Evolutionary conservation across 2,113 vertebrate species (phyloP).

Genomic region (Spea bombifrons): DNA sequence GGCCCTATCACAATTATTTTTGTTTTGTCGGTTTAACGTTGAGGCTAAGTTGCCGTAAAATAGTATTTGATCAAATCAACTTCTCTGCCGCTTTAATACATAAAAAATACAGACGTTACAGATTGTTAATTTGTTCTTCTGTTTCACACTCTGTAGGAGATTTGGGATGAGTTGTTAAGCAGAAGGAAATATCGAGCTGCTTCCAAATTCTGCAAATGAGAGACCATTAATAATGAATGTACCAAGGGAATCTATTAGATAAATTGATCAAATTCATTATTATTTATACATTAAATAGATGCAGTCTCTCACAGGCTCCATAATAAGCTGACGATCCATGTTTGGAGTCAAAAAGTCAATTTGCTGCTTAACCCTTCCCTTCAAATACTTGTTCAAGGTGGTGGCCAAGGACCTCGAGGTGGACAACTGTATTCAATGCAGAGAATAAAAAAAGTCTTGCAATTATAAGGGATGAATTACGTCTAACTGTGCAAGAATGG

Average conservation of each 20-base stretch:
- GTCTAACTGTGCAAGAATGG: too few species aligned
- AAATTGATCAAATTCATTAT: conserved; percentile 29
- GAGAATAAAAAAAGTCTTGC: too few species aligned
- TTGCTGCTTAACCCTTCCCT: not conserved
- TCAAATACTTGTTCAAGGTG: not conserved
- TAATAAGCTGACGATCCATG: not conserved
- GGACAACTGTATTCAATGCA: not conserved
- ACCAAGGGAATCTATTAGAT: conserved; percentile 20
- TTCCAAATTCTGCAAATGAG: conserved; percentile 15
- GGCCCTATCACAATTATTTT: too few species aligned
- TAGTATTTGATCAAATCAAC: too few species aligned
- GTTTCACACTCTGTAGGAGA: not conserved
- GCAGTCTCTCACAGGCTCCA: not conserved
- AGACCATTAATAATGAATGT: conserved; percentile 19
- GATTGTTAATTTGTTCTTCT: too few species aligned
- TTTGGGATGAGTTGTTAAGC: not conserved
- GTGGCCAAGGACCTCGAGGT: not conserved
- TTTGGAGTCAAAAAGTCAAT: conserved; percentile 2
- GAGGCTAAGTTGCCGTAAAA: too few species aligned
- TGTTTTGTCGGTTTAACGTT: too few species aligned
- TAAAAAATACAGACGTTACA: too few species aligned
- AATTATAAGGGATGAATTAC: too few species aligned
- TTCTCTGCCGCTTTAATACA: too few species aligned
- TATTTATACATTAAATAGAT: conserved; percentile 33
- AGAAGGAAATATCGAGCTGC: not conserved